Percentiles rank a stretch among this genome's conserved stretches.
Conservation (phyloP, 2,888 invertebrate genomes). For the Fragum fragum region DNA sequence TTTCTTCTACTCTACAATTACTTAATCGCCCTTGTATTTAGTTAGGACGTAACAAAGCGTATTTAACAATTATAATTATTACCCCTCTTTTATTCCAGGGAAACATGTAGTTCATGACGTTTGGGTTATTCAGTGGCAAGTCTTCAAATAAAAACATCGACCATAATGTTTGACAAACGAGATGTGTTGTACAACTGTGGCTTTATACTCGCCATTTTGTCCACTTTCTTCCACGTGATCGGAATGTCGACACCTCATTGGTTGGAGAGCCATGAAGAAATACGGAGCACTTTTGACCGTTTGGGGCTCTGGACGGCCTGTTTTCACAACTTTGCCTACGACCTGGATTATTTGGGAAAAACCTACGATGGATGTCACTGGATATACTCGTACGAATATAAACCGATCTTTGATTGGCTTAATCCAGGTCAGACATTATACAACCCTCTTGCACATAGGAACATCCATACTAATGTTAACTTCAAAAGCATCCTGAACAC, state of each 20-base stretch:
- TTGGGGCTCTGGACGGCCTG: constrained; percentile 93
- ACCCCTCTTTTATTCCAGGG: no score
- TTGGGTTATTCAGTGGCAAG: no score
- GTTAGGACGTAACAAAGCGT: no score
- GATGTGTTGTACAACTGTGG: constrained; percentile 40
- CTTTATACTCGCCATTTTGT: constrained; percentile 37
- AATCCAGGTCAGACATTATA: constrained; percentile 92
- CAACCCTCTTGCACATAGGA: no score
- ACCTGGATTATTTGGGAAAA: constrained; percentile 93
- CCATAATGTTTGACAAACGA: neutral
- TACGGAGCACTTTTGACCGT: constrained; percentile 91
- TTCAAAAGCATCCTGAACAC: no score
- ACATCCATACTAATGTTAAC: no score
- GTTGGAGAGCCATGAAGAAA: constrained; percentile 74
- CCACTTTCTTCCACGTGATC: constrained; percentile 58
- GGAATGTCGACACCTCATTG: constrained; percentile 78
- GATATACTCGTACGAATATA: constrained; percentile 98
- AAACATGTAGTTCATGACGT: no score
- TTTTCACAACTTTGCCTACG: constrained; percentile 94
- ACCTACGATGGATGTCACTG: constrained; percentile 99
- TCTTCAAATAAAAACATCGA: constrained; percentile 6
- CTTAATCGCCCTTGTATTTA: no score
- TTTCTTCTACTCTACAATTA: no score
- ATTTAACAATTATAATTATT: no score
- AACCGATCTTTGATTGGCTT: constrained; percentile 96